Evolutionary conservation across 2,888 invertebrate genomes (phyloP), one percentile per base, ranked within the genome.

Genomic region (Troides oblongomaculatus): DNA sequence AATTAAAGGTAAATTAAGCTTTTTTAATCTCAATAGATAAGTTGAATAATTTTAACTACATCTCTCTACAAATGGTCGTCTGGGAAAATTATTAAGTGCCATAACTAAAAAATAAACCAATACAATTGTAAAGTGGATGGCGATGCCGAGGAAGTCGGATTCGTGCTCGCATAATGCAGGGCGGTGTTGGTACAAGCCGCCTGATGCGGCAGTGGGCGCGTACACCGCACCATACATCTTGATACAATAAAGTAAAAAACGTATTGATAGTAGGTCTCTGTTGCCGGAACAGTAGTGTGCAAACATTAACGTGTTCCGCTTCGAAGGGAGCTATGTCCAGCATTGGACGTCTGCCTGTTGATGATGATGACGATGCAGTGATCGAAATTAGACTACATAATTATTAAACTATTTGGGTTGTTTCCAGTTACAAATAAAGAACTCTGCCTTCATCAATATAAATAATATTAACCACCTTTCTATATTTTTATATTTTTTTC

Each of bases 151-250:
- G 61, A 23, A n/a, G 64, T n/a, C 46, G 64, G 36, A 59, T 64
- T 59, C 70, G 70, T 71, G 70, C 67, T 61, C 61, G 62, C 43
- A 71, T 62, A 71, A 71, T 71, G 58, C 67, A 18, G 39, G 46
- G 10, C 58, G 14, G 18, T 71, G 67, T 67, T 64, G 59, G 62
- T 39, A 67, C 64, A 71, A 18, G 58, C 10, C 69, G 61, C 59
- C 60, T 68, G 53, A 64, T 68, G 60, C n/a, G 59, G 14, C 59
- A 4, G 64, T 62, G 63, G 64, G 59, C 59, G 59, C 62, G 21
- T 60, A 25, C 43, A 2, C 21, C 61, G 65, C 60, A 14, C 14
- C 18, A 36, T 25, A 50, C 2, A 5, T 65, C 57, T 69, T 64
- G 69, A 69, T 65, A 68, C n/a, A 23, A 23, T 53, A 53, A n/a